Evolutionary conservation across 2,888 invertebrate species (phyloP), one percentile per base, ranked within the genome.

Genomic region (Cremastinae sp.): DNA sequence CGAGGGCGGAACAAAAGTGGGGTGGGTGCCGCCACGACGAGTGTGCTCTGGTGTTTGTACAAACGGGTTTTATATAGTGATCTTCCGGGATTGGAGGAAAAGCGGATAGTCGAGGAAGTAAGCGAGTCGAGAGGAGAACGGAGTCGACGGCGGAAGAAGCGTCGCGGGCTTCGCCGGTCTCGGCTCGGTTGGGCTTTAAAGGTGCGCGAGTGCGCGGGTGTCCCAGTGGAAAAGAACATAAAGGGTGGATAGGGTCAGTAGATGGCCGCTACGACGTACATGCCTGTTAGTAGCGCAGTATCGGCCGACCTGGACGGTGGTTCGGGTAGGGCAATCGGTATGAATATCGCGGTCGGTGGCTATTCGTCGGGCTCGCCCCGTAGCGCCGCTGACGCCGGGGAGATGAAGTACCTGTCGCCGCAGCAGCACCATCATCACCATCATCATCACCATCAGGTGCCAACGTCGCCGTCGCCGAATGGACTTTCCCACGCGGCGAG

Each of bases 211-310:
- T 59, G 43, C 3, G 65, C 51, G 65, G 38, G 16, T 62, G 20
- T 41, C 18, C 18, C 20, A 74, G 77, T 45, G 74, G 75, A 91
- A 91, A 92, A 91, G 91, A 91, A 91, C 53, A 92, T 91, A 68
- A 62, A 72, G 75, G 72, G 72, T 73, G 59, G 62, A 68, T 58
- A 91, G 94, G 94, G 93, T 76, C 76, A 85, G 89, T 89, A 88
- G 94, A 97, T 97, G 96, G 96, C 97, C 94, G 96, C 97, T 93
- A 96, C 97, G 92, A 95, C 96, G 92, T 97, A 97, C 92, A 95
- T 97, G 94, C 93, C 93, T 90, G 94, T 96, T 90, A 93, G 93
- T 91, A 92, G 93, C 90, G 92, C 92, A 89, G 93, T 93, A 86
- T 94, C 95, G 91, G 94, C 95, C 91, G 96, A 96, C 89, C 90